Evolutionary conservation across 2,888 invertebrate species (phyloP).

Genomic region (Sipha maydis): DNA sequence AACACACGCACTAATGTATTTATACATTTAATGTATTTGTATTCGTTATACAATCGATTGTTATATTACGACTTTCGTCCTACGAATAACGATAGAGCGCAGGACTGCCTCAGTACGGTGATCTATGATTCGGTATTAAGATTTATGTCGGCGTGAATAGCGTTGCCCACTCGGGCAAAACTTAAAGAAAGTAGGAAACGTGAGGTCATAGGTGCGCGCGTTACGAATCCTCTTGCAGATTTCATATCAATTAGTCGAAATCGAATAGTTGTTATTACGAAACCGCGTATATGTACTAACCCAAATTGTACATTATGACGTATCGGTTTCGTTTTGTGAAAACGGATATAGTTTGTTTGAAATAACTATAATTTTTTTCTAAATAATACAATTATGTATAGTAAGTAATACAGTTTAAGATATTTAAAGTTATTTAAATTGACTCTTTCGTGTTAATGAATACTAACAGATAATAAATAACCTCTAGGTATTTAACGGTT

Average conservation of each 20-base stretch:
- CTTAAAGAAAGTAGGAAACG: constrained; percentile 46
- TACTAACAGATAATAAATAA: too few relatives aligned
- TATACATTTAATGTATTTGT: neutral
- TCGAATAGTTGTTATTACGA: constrained; percentile 23
- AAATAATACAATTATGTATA: too few relatives aligned
- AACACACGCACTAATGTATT: neutral
- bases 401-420: too few relatives aligned
- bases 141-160: neutral
- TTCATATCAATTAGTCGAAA: neutral
- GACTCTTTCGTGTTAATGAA: too few relatives aligned
- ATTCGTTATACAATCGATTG: constrained; percentile 1
- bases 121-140: neutral
- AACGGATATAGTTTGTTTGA: neutral
- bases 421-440: too few relatives aligned
- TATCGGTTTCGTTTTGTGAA: neutral
- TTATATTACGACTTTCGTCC: neutral
- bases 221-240: constrained; percentile 21
- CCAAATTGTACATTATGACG: neutral
- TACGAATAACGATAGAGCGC: neutral
- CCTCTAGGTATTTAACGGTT: too few relatives aligned
- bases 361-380: too few relatives aligned
- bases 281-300: neutral
- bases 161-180: constrained; percentile 46
- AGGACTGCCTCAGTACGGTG: neutral
- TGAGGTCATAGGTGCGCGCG: constrained; percentile 35